Base-by-base conservation (phyloP, 2,888 invertebrate genomes). In the Oscheius myriophilus region DNA sequence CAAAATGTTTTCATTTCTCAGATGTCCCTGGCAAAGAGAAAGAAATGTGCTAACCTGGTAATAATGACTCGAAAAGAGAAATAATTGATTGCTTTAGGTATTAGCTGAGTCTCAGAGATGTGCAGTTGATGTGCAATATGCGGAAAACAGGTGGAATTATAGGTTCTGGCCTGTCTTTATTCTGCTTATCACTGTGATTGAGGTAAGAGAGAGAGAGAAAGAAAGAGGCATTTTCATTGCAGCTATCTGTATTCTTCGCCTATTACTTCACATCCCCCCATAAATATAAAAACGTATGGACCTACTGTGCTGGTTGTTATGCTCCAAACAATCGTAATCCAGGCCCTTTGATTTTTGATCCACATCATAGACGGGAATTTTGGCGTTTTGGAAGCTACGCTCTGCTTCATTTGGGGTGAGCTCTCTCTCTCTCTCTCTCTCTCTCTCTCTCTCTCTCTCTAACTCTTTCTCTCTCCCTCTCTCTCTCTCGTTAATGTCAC, bases 311-410 rank as follows among this genome's bases (percentile, higher is more conserved):
- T 93, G 1, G 91, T 92, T 59, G 92, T 93, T 23, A 91, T 91
- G 63, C 59, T 12, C 61, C 67, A 39, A 54, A 71, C 21, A 67
- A 72, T 43, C 71, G 71, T 16, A 33, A 33, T 33, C 75, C 75
- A 0, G 78, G 80, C 18, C 63, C 75, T 46, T 91, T 96, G 78
- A 93, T 96, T 75, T 96, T 95, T 88, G 92, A 93, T 88, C 96
- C 97, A 0, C 90, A 91, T 71, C 91, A 91, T 83, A 90, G 96
- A 71, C 90, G 91, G 65, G 93, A 98, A 88, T 92, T 91, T 0
- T 98, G 97, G 97, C 90, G 97, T 83, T 97, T 92, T 87, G 83
- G 95, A 55, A 92, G 93, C 0, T 98, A 98, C 87, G 96, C 71
- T 66, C 72, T 80, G 2, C 64, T 80, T 14, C 80, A 80, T 53